Evolutionary conservation across 2,113 vertebrate species (phyloP).

Genomic region (Motacilla alba): DNA sequence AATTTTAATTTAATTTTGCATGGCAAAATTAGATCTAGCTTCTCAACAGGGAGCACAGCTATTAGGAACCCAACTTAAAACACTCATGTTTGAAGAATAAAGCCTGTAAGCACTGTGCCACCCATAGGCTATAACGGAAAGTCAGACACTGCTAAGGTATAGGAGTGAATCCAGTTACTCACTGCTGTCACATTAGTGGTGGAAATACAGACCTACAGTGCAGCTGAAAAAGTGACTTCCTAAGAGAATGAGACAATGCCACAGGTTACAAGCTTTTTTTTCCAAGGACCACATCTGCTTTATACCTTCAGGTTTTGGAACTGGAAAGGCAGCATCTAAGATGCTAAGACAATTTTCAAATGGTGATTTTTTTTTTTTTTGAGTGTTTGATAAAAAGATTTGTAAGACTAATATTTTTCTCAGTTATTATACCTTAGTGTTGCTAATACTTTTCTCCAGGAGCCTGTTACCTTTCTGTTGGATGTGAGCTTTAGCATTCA

Average conservation of each 20-base stretch:
- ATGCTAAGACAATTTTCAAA: not conserved
- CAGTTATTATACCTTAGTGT: not conserved
- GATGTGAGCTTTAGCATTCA: not conserved
- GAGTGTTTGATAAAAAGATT: not conserved
- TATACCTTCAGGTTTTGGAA: not conserved
- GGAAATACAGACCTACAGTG: not conserved
- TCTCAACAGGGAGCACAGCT: not conserved
- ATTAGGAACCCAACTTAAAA: not conserved
- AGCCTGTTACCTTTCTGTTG: not conserved
- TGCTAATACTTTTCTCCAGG: not conserved
- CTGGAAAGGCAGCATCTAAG: not conserved
- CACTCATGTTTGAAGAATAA: not conserved
- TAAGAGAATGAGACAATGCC: not conserved
- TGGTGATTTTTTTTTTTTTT: not conserved
- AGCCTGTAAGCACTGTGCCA: not conserved
- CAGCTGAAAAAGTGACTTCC: not conserved
- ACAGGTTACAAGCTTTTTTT: not conserved
- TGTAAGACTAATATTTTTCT: not conserved
- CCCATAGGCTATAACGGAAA: not conserved
- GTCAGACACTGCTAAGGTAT: not conserved
- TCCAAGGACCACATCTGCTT: not conserved
- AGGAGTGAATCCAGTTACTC: not conserved
- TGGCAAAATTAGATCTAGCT: not conserved
- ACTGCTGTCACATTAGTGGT: not conserved
- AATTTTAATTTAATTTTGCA: constrained; percentile 15